These are phyloP conservation scores for Orbicella faveolata DNA, from an alignment of 64 coral and sea anemone genomes.

Conservation along the genomic window DNA sequence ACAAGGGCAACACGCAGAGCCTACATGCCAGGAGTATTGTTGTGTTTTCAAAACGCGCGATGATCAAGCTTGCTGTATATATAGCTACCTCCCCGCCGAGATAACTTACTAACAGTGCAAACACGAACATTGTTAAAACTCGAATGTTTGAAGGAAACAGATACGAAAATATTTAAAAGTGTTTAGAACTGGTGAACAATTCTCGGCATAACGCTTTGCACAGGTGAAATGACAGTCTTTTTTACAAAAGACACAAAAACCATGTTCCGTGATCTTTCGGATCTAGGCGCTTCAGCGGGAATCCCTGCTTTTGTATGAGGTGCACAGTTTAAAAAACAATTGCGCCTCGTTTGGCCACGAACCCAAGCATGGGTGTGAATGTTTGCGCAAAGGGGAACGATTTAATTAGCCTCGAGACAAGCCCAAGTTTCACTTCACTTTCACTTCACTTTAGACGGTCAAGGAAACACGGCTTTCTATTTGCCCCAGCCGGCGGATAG, in stretches of 20 bases:
- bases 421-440: background rate
- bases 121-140: conserved; percentile 44
- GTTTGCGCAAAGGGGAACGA: background rate
- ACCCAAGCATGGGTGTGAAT: background rate
- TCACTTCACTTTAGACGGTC: background rate
- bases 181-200: background rate
- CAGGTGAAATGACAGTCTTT: background rate
- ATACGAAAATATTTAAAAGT: conserved; percentile 28
- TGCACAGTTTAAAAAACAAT: conserved; percentile 28
- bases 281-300: conserved; percentile 20
- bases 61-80: conserved; percentile 11
- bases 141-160: conserved; percentile 50
- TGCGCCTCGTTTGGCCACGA: background rate
- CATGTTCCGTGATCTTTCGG: conserved; percentile 14
- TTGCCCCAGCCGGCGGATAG: background rate
- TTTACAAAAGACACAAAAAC: too few relatives aligned
- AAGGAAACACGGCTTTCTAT: background rate
- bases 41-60: background rate
- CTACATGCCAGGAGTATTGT: background rate
- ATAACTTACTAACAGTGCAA: conserved; percentile 18
- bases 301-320: background rate
- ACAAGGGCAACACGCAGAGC: background rate
- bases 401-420: background rate
- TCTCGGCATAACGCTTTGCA: background rate
- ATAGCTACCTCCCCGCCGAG: conserved; percentile 3